These are phyloP conservation scores for Ondatra zibethicus DNA, from an alignment of 2,113 vertebrate genomes.

Conservation along the genomic window DNA sequence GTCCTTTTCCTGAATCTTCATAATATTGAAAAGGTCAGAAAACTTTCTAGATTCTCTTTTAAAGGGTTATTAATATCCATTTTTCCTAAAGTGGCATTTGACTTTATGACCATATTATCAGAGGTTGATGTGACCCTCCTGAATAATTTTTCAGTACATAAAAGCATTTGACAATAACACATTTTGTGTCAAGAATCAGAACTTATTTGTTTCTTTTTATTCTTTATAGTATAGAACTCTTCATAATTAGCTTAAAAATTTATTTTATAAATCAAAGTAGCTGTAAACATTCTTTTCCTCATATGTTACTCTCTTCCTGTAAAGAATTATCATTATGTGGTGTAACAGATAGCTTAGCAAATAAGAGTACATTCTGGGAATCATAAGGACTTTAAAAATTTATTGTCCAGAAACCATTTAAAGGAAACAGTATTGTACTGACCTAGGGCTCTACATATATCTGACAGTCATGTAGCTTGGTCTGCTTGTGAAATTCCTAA, in stretches of 20 bases:
- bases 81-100: too few relatives aligned
- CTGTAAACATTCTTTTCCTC: not conserved
- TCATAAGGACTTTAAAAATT: not conserved
- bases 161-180: not conserved
- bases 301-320: too few relatives aligned
- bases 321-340: not conserved
- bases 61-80: not conserved
- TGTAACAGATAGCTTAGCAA: not conserved
- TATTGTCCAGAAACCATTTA: not conserved
- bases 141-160: not conserved
- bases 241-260: not conserved
- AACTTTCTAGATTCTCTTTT: not conserved
- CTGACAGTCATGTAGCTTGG: too few relatives aligned
- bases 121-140: fast-evolving
- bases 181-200: not conserved
- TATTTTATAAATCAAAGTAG: not conserved
- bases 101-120: too few relatives aligned
- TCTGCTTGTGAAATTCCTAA: too few relatives aligned
- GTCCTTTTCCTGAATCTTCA: not conserved
- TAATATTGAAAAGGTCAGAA: not conserved
- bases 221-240: not conserved
- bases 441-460: too few relatives aligned
- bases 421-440: not conserved
- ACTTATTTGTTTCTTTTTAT: not conserved
- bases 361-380: not conserved